Conservation (phyloP, 1,140 invertebrate species). For the Cydia splendana region DNA sequence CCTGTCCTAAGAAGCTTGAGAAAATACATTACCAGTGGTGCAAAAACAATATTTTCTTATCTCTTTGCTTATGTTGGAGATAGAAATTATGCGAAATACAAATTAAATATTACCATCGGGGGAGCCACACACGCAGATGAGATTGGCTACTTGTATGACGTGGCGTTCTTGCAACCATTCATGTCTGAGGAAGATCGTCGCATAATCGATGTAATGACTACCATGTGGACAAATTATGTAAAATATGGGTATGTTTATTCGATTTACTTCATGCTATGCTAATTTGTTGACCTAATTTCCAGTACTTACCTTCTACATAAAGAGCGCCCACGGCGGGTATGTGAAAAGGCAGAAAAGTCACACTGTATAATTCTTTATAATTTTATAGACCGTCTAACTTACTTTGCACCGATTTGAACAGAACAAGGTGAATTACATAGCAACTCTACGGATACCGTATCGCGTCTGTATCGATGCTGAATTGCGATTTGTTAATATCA, state of each 20-base stretch:
- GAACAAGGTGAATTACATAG: no score
- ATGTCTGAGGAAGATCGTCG: conserved; percentile 42
- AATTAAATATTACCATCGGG: conserved; percentile 41
- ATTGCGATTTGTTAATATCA: no score
- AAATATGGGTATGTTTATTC: conserved; percentile 46
- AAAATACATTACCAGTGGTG: conserved; percentile 42
- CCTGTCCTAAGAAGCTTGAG: conserved; percentile 42
- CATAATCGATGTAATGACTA: conserved; percentile 45
- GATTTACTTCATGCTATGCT: background rate
- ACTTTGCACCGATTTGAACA: no score
- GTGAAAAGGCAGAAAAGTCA: no score
- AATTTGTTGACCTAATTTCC: background rate
- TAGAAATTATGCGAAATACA: conserved; percentile 45
- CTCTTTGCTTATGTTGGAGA: conserved; percentile 48
- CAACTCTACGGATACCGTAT: no score
- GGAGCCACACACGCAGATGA: conserved; percentile 48
- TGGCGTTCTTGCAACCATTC: conserved; percentile 37
- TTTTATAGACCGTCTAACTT: no score
- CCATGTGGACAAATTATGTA: conserved; percentile 50
- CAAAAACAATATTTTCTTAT: conserved; percentile 42
- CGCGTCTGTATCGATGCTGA: no score
- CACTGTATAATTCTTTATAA: no score
- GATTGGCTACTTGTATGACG: conserved; percentile 52
- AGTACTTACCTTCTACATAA: no score
- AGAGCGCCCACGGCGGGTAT: no score